Evolutionary conservation across 1,140 invertebrate species (phyloP).

Genomic region (Heterodera schachtii): DNA sequence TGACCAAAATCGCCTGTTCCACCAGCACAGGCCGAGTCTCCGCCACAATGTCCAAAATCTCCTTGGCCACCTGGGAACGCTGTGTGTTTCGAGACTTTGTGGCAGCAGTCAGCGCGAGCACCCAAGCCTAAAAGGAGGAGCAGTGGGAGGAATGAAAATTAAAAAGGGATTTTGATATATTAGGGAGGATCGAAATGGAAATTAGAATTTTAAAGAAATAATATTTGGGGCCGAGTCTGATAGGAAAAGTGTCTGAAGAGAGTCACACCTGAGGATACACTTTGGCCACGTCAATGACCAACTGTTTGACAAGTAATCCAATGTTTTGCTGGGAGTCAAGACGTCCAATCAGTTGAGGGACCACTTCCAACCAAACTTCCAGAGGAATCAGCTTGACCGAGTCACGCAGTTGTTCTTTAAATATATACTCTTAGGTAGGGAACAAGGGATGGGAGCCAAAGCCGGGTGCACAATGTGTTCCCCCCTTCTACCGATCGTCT

Average conservation of each 20-base stretch:
- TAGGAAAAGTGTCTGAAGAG: slow-evolving; percentile 4
- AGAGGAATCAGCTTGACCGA: slow-evolving; percentile 90
- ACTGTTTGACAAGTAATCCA: slow-evolving; percentile 84
- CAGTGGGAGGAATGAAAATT: neutral
- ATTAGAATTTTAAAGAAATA: no score
- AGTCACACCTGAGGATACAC: slow-evolving; percentile 71
- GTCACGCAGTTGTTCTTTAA: slow-evolving; percentile 78
- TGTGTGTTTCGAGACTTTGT: slow-evolving; percentile 85
- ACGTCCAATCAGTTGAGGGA: slow-evolving; percentile 94
- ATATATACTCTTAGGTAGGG: neutral
- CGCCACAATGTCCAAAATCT: slow-evolving; percentile 90
- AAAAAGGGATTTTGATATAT: no score
- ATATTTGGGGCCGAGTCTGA: neutral
- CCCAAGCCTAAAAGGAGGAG: slow-evolving; percentile 75
- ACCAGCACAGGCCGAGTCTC: slow-evolving; percentile 89
- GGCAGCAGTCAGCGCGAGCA: slow-evolving; percentile 95
- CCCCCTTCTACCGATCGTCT: no score
- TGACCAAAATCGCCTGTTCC: slow-evolving; percentile 77
- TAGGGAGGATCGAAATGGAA: no score
- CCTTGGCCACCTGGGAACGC: slow-evolving; percentile 86
- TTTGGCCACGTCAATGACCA: slow-evolving; percentile 88
- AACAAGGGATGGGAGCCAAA: no score
- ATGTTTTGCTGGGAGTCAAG: slow-evolving; percentile 91
- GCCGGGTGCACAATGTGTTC: no score
- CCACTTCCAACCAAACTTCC: slow-evolving; percentile 98